Evolutionary conservation across 1,140 invertebrate species (phyloP).

Genomic region (Prorops nasuta): DNA sequence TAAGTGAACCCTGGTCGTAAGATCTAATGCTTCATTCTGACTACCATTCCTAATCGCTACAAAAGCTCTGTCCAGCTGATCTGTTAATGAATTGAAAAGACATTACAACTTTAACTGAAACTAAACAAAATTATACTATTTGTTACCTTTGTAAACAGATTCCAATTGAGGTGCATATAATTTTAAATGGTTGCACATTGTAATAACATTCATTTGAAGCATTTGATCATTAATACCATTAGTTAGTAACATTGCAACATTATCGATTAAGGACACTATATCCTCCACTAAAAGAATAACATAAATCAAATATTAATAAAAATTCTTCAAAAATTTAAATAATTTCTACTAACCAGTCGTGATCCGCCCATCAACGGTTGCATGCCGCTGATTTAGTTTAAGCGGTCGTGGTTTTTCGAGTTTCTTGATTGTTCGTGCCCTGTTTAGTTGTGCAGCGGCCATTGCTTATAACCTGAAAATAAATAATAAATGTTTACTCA

Average conservation of each 20-base stretch:
- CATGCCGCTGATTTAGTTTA: constrained; percentile 56
- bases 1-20: constrained; percentile 77
- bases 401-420: constrained; percentile 71
- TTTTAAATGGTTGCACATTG: constrained; percentile 71
- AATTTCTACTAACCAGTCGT: constrained; percentile 46
- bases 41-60: constrained; percentile 83
- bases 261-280: constrained; percentile 69
- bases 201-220: constrained; percentile 62
- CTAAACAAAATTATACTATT: constrained; percentile 1
- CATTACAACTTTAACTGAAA: background rate
- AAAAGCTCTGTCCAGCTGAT: constrained; percentile 71
- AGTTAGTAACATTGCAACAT: constrained; percentile 66
- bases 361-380: constrained; percentile 52
- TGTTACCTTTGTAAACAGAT: constrained; percentile 68
- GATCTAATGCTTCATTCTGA: constrained; percentile 74
- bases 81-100: constrained; percentile 35
- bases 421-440: constrained; percentile 63
- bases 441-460: constrained; percentile 48
- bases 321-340: constrained; percentile 1
- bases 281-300: constrained; percentile 66
- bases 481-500: background rate
- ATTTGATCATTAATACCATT: constrained; percentile 63
- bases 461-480: constrained; percentile 33
- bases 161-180: constrained; percentile 73
- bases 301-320: constrained; percentile 49